A percentile compares a stretch with the other conserved stretches of the same genome.
phyloP scores from a whole-genome alignment of 2,888 invertebrate species.

The Melanophora roralis region DNA sequence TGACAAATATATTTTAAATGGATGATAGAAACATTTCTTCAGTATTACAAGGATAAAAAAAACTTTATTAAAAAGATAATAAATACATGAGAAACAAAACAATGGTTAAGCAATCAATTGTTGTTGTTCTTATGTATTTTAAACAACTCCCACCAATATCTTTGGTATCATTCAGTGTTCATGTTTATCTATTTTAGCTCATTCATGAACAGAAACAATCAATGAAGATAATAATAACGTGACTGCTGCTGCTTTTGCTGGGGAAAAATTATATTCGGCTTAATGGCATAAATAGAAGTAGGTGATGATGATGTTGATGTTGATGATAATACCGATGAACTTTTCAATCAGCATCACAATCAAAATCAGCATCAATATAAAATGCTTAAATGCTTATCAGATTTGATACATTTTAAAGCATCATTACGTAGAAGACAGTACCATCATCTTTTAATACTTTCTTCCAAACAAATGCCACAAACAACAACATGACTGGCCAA shows the following conservation, averaged over 20 bases:
- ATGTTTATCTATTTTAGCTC: not conserved
- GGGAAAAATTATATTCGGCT: not conserved
- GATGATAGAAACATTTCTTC: not conserved
- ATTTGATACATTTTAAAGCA: slow-evolving; percentile 30
- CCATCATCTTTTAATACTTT: not conserved
- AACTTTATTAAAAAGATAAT: slow-evolving; percentile 4
- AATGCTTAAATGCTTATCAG: slow-evolving; percentile 52
- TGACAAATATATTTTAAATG: not conserved
- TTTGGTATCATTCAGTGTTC: not conserved
- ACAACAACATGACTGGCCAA: not conserved
- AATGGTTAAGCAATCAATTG: slow-evolving; percentile 14
- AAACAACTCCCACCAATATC: not conserved
- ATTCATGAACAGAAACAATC: not conserved
- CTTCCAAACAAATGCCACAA: no score
- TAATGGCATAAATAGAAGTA: not conserved
- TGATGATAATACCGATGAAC: not conserved
- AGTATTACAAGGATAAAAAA: not conserved
- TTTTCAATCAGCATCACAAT: slow-evolving; percentile 37
- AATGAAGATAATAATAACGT: slow-evolving; percentile 20
- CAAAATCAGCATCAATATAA: slow-evolving; percentile 18
- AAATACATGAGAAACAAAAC: slow-evolving; percentile 28
- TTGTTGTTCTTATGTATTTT: not conserved
- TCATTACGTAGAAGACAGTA: not conserved
- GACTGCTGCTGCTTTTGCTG: not conserved
- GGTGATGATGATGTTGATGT: not conserved